These are phyloP conservation scores for Drosophila rhopaloa DNA, from an alignment of 1,140 invertebrate species.

Conservation along the genomic window DNA sequence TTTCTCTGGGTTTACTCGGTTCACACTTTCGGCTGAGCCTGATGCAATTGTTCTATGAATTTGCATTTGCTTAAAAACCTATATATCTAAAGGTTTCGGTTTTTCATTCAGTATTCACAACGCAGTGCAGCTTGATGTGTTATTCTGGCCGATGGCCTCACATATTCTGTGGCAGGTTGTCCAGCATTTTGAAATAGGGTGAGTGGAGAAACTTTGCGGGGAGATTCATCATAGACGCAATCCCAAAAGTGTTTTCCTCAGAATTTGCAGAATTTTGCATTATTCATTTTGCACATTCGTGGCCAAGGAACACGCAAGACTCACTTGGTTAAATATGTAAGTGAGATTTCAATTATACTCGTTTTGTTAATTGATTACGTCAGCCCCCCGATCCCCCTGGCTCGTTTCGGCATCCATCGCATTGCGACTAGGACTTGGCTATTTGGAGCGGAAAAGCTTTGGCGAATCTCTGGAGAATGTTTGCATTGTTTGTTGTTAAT, in stretches of 20 bases:
- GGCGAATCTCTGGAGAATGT: slow-evolving; percentile 35
- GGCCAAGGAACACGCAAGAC: slow-evolving; percentile 3
- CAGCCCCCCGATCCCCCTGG: not conserved
- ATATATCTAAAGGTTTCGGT: not conserved
- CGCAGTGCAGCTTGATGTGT: slow-evolving; percentile 16
- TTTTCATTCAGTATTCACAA: slow-evolving; percentile 29
- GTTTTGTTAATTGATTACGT: slow-evolving; percentile 43
- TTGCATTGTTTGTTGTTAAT: slow-evolving; percentile 35
- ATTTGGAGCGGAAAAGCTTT: slow-evolving; percentile 52
- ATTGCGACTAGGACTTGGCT: slow-evolving; percentile 31
- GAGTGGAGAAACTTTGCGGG: not conserved
- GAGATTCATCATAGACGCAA: not conserved
- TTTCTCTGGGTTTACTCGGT: not conserved
- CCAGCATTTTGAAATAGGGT: not conserved
- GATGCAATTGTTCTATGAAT: slow-evolving; percentile 49
- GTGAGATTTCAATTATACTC: slow-evolving; percentile 47
- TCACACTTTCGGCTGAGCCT: slow-evolving; percentile 12
- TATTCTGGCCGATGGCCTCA: not conserved
- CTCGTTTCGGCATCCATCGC: slow-evolving; percentile 5
- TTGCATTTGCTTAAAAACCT: slow-evolving; percentile 4
- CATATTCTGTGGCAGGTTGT: not conserved
- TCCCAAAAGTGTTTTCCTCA: slow-evolving; percentile 13
- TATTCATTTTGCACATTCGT: slow-evolving; percentile 27
- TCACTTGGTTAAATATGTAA: slow-evolving; percentile 22
- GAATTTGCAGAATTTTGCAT: slow-evolving; percentile 14